Evolutionary conservation across 2,888 invertebrate genomes (phyloP).

Genomic region (Nomada fabriciana): DNA sequence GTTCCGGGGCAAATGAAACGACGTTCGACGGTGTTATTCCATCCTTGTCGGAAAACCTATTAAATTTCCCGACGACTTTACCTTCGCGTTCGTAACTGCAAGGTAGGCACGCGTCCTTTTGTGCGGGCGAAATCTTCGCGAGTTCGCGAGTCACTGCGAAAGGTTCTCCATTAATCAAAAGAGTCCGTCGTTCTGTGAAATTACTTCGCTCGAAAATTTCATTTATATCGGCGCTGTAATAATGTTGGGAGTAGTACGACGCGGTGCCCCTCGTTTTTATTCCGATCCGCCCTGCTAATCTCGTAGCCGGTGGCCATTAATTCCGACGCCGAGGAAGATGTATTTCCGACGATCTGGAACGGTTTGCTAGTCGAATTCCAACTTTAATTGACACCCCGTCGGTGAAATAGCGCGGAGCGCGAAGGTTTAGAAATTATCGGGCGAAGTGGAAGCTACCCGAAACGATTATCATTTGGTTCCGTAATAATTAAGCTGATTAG

Average conservation of each 20-base stretch:
- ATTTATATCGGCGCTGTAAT: constrained; percentile 29
- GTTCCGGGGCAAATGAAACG: constrained; percentile 14
- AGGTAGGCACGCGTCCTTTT: constrained; percentile 25
- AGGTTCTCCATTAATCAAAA: constrained; percentile 46
- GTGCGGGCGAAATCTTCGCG: constrained; percentile 20
- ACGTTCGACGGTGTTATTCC: neutral
- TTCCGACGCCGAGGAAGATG: neutral
- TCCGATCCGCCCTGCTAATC: constrained; percentile 17
- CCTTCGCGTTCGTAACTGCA: constrained; percentile 26
- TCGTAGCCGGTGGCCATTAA: constrained; percentile 8
- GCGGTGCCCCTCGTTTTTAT: constrained; percentile 9
- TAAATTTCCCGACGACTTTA: constrained; percentile 50
- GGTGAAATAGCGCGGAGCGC: no score
- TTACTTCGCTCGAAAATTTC: constrained; percentile 46
- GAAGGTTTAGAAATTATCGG: neutral
- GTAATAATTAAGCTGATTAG: no score
- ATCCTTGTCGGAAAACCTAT: constrained; percentile 32
- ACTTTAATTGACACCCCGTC: neutral
- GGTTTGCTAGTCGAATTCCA: neutral
- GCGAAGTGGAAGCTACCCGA: no score
- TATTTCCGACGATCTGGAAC: neutral
- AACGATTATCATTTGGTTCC: no score
- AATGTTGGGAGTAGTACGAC: constrained; percentile 13
- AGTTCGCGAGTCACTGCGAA: constrained; percentile 1
- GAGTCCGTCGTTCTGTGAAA: constrained; percentile 47